phyloP scores from a whole-genome alignment of 2,113 vertebrate species.

The Tamias sibiricus region DNA sequence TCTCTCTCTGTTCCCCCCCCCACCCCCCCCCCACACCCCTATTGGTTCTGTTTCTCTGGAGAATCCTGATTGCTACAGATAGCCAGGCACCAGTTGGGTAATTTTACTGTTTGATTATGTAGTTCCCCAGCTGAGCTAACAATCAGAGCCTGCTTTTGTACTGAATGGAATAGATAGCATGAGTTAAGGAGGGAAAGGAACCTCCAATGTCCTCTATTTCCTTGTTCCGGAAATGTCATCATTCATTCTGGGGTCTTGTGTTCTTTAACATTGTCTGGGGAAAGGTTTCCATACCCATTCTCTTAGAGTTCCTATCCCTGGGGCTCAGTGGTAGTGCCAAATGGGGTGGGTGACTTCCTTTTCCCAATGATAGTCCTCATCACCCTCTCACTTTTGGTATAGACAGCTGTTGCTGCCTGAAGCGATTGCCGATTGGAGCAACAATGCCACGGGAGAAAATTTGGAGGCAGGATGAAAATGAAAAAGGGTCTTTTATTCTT shows the following conservation, averaged over 20 bases:
- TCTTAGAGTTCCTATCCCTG: background rate
- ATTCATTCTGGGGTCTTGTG: background rate
- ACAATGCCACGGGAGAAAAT: too few species aligned
- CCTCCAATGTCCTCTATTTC: background rate
- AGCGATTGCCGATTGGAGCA: too few species aligned
- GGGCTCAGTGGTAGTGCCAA: background rate
- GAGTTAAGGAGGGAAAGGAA: background rate
- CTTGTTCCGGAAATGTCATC: background rate
- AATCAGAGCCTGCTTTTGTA: background rate
- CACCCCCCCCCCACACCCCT: too few species aligned
- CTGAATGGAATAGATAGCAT: background rate
- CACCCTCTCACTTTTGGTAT: background rate
- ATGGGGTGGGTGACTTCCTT: background rate
- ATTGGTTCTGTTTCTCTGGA: background rate
- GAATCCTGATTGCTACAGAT: background rate
- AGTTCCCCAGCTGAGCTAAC: background rate
- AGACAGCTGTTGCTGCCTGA: too few species aligned
- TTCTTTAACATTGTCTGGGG: too few species aligned
- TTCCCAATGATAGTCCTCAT: background rate
- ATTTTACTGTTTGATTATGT: background rate
- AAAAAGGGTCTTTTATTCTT: too few species aligned
- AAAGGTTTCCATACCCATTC: background rate
- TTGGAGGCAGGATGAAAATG: too few species aligned
- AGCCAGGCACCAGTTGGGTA: background rate
- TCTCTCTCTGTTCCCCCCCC: background rate